phyloP scores from a whole-genome alignment of 2,888 invertebrate species.

The Theristus sp. region DNA sequence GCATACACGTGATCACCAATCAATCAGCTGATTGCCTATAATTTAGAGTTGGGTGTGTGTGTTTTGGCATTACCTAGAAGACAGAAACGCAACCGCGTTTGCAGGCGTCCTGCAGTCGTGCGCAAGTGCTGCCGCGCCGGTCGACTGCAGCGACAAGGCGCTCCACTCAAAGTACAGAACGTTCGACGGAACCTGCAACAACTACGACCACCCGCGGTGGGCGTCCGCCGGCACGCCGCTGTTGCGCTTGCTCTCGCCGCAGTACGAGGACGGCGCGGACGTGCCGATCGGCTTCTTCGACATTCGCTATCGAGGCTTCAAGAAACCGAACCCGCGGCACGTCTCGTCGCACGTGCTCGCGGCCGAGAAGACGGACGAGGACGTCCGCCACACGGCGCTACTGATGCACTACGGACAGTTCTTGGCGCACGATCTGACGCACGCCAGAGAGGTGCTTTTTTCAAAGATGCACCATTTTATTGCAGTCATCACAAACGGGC shows the following conservation, averaged over 20 bases:
- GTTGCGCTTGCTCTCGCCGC: conserved; percentile 55
- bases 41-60: too few relatives aligned
- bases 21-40: too few relatives aligned
- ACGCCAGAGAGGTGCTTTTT: neutral
- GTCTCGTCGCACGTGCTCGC: conserved; percentile 43
- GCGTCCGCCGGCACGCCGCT: conserved; percentile 74
- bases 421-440: conserved; percentile 31
- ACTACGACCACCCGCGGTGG: conserved; percentile 67
- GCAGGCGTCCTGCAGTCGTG: neutral
- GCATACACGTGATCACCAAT: too few relatives aligned
- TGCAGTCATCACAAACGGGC: too few relatives aligned
- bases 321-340: conserved; percentile 62
- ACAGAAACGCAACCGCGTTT: too few relatives aligned
- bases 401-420: conserved; percentile 98
- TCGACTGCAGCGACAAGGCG: neutral
- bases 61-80: too few relatives aligned
- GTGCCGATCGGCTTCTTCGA: conserved; percentile 48
- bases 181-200: conserved; percentile 83
- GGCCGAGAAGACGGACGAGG: neutral
- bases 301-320: conserved; percentile 49
- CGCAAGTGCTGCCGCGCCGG: neutral
- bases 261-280: conserved; percentile 87
- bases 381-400: conserved; percentile 47
- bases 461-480: too few relatives aligned
- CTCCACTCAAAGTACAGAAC: conserved; percentile 68